Evolutionary conservation across 30 jellyfish, hydroid and myxozoan genomes (phyloP), one percentile per base, ranked within the genome.

Genomic region (Hydractinia symbiolongicarpus): DNA sequence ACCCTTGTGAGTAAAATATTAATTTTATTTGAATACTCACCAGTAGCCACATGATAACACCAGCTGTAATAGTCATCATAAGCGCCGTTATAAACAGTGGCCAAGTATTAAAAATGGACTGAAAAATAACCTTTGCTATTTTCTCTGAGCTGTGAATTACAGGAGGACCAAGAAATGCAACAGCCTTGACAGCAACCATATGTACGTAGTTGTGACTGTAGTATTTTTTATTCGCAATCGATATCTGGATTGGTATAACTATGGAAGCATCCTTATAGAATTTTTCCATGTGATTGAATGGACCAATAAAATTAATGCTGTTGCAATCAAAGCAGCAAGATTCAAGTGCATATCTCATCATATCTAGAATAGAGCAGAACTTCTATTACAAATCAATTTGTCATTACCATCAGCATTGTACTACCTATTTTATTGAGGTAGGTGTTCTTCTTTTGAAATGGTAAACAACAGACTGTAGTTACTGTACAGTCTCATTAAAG

Each of bases 311-410:
- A 8, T 52, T 74, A 50, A 88, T 17, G 54, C 79, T 77, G 83
- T 78, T 83, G 77, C 96, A 88, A 9, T 93, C 93, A 11, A 82
- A 88, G 79, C 96, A 88, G 67, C 96, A 88, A 4, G 96, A 72
- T 13, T 88, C 81, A 57, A 88, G 66, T 67, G 85, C 85, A 9
- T 86, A 78, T 5, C 89, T 93, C 1, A 88, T 76, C 88, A 88
- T 88, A 55, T 73, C 96, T 88, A 77, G 17, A 71, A 87, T 16
- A 19, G 16, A 58, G 55, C 44, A 30, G 44, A 30, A 30, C 2
- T 30, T 30, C 2, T 30, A 30, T 1, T 30, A 30, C 44, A 30
- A 30, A 30, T 30, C 44, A 30, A 30, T 30, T 30, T 30, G 44
- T 30, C 44, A 30, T 30, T 30, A 30, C 44, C 44, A 30, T 30